phyloP scores from a whole-genome alignment of 2,888 invertebrate genomes.

The Mesorhabditis sp. region DNA sequence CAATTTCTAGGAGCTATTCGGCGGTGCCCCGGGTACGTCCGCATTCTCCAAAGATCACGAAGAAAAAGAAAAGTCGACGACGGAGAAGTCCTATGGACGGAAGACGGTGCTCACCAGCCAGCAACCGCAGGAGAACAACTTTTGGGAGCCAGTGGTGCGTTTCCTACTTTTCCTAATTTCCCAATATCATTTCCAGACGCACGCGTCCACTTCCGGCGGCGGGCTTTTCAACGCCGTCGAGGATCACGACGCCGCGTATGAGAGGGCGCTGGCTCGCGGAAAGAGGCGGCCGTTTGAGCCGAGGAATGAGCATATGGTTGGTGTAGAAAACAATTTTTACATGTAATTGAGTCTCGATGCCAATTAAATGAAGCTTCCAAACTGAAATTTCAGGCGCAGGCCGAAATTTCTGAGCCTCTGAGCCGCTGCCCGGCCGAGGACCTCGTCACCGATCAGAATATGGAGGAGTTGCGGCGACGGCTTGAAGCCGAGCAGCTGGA shows the following conservation, averaged over 20 bases:
- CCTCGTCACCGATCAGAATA: no score
- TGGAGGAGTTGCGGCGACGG: no score
- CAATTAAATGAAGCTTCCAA: no score
- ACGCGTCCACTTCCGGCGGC: neutral
- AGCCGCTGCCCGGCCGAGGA: no score
- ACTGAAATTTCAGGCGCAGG: no score
- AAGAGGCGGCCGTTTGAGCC: conserved; percentile 14
- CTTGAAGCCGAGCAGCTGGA: no score
- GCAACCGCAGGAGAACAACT: conserved; percentile 19
- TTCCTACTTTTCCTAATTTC: neutral
- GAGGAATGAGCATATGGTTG: neutral
- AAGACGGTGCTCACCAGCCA: conserved; percentile 25
- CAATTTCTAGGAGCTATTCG: conserved; percentile 32
- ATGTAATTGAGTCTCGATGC: no score
- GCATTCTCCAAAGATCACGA: conserved; percentile 10
- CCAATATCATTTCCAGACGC: neutral
- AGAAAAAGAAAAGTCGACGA: neutral
- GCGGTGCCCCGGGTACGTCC: conserved; percentile 17
- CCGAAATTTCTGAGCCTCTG: no score
- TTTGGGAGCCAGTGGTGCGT: conserved; percentile 16
- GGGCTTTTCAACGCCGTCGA: conserved; percentile 19
- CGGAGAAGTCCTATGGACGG: conserved; percentile 21
- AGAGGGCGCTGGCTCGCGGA: conserved; percentile 14
- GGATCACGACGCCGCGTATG: conserved; percentile 25
- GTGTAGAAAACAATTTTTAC: no score